Percentiles rank a stretch among this genome's conserved stretches.
phyloP scores from a whole-genome alignment of 2,797 vertebrate genomes.

The Sebastes nivosus region DNA sequence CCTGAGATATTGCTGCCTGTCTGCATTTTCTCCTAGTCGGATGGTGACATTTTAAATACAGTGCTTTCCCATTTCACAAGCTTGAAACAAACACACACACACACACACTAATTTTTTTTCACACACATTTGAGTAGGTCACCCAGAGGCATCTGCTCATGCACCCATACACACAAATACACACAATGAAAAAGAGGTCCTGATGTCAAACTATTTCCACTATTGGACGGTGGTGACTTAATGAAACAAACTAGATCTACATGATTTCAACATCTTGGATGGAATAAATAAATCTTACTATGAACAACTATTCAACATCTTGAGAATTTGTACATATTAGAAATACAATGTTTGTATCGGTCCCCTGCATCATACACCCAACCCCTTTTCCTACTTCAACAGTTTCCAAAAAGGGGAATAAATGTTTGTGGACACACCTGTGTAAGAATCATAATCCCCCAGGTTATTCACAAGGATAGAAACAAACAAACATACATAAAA shows the following conservation, averaged over 20 bases:
- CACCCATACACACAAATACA: constrained; percentile 1
- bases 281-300: constrained; percentile 65
- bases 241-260: constrained; percentile 33
- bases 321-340: constrained; percentile 42
- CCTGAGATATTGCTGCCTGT: constrained; percentile 74
- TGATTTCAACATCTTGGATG: constrained; percentile 41
- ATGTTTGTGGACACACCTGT: constrained; percentile 20
- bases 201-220: constrained; percentile 59
- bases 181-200: constrained; percentile 65
- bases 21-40: constrained; percentile 28
- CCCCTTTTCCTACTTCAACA: neutral
- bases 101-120: neutral
- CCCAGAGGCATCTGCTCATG: neutral
- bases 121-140: neutral
- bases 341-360: constrained; percentile 31
- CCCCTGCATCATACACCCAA: constrained; percentile 6
- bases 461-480: constrained; percentile 37
- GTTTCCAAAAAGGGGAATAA: constrained; percentile 27
- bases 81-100: neutral
- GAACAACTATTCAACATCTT: constrained; percentile 28
- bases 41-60: constrained; percentile 42
- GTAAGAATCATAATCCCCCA: neutral
- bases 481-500: constrained; percentile 23
- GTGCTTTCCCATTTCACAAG: constrained; percentile 39
- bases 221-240: constrained; percentile 25